A percentile compares a stretch with the other conserved stretches of the same genome.
Conservation (phyloP, 2,888 invertebrate genomes). For the Calephelis perditalis region DNA sequence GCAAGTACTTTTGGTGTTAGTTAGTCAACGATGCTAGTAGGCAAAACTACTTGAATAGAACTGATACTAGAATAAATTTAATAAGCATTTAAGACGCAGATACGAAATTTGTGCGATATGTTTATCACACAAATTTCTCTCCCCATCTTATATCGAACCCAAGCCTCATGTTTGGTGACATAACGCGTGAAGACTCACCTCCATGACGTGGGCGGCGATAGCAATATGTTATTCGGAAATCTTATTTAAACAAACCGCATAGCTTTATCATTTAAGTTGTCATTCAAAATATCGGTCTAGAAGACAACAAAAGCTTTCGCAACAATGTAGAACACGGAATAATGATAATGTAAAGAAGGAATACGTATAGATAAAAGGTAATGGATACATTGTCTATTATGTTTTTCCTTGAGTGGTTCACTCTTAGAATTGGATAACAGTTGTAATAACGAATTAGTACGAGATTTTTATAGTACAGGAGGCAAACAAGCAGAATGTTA, state of each 20-base stretch:
- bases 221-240: neutral
- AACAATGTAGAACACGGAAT: slow-evolving; percentile 35
- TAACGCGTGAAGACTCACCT: too few species aligned
- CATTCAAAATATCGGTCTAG: neutral
- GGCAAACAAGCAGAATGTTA: too few species aligned
- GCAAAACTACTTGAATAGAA: too few species aligned
- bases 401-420: slow-evolving; percentile 23
- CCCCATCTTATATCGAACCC: too few species aligned
- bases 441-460: neutral
- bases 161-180: too few species aligned
- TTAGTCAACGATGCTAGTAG: too few species aligned
- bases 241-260: neutral
- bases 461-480: too few species aligned
- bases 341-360: slow-evolving; percentile 43
- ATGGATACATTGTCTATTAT: slow-evolving; percentile 38
- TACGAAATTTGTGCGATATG: too few species aligned
- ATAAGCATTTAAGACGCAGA: too few species aligned
- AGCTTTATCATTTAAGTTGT: neutral
- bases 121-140: too few species aligned
- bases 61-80: too few species aligned
- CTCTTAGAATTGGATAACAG: slow-evolving; percentile 20
- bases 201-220: neutral
- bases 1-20: too few species aligned
- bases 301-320: slow-evolving; percentile 38
- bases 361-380: slow-evolving; percentile 43